phyloP scores from a whole-genome alignment of 2,797 vertebrate genomes.

The Antrozous pallidus region DNA sequence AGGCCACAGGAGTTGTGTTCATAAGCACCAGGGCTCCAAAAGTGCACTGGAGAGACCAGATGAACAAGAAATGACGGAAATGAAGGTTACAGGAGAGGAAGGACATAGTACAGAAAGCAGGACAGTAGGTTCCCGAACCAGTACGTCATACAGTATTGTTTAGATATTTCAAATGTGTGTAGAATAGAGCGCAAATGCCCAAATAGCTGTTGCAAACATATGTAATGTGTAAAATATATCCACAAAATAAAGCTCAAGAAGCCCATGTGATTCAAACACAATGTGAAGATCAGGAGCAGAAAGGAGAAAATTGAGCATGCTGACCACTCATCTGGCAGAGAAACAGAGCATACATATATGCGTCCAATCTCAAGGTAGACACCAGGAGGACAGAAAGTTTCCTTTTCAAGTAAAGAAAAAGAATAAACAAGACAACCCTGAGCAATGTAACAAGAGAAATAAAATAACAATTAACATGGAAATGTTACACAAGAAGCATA shows the following conservation, averaged over 20 bases:
- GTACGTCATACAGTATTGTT: rapidly evolving
- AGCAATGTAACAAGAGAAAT: background rate
- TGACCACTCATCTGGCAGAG: background rate
- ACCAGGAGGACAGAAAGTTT: background rate
- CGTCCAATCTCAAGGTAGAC: background rate
- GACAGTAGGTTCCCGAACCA: too few species aligned
- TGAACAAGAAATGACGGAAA: background rate
- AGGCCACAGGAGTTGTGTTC: background rate
- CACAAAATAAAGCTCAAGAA: background rate
- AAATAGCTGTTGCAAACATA: background rate
- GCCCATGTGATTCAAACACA: background rate
- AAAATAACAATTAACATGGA: too few species aligned
- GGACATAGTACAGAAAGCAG: rapidly evolving
- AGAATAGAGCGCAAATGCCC: rapidly evolving
- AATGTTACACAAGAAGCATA: background rate
- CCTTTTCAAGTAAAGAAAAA: background rate
- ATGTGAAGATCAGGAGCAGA: background rate
- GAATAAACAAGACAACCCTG: background rate
- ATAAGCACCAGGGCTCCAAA: background rate
- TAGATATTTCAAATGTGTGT: rapidly evolving
- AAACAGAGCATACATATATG: background rate
- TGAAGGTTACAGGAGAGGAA: too few species aligned
- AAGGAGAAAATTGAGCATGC: background rate
- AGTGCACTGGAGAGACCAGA: background rate
- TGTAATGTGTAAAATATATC: rapidly evolving